Base-by-base conservation (phyloP, 2,797 vertebrate genomes). In the Sebastes steindachneri region DNA sequence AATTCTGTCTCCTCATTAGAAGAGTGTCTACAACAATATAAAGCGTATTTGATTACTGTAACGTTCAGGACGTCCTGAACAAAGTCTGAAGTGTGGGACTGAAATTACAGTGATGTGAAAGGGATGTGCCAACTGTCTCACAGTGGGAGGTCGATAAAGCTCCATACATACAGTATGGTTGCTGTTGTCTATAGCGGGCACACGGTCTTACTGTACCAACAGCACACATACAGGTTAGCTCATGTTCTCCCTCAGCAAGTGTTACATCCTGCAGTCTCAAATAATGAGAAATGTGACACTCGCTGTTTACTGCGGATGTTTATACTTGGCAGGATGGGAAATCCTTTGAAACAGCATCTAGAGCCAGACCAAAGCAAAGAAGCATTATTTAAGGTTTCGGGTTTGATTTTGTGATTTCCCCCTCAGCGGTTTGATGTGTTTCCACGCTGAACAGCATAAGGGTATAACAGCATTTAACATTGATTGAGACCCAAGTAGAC, bases 71-170 rank as follows among this genome's bases (percentile, higher is more conserved):
- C 9, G 1, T 58, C 21, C 5, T 8, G 5, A 4, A 10, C 23
- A 7, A 28, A 17, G 26, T 58, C 21, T 72, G 21, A 66, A 9
- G 31, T 55, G 15, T 9, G 8, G 15, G 45, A 5, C 9, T 55
- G 55, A 25, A 55, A 35, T 72, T 26, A 55, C 37, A 75, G 58
- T 45, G 33, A 35, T 35, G 33, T 35, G 17, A 51, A 51, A 6
- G 8, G 19, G 19, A 51, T 9, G 48, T 54, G 64, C 51, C 2
- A 1, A 45, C 48, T 53, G 10, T 33, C 11, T 65, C 62, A 17
- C 55, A 37, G 80, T 79, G 72, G 80, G 78, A 67, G 83, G 72
- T 83, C 45, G 11, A 67, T 37, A 8, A 63, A 76, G 9, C 48
- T 26, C 2, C 51, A 29, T 33, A 17, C 9, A 12, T 45, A 37